Conservation (phyloP, 2,113 vertebrate genomes). For the Nematolebias whitei region DNA sequence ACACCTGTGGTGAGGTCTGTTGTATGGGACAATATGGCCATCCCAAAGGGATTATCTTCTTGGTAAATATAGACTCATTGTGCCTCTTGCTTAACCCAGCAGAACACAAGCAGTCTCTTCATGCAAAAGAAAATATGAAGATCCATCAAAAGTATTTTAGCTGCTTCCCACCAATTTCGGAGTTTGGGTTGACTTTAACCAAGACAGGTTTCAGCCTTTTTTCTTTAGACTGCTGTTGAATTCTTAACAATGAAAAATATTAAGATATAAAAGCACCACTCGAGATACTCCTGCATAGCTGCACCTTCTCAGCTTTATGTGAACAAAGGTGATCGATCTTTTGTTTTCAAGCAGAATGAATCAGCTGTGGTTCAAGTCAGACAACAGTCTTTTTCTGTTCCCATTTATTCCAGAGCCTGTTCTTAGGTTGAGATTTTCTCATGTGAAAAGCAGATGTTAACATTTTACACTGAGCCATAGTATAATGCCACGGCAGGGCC, state of each 20-base stretch:
- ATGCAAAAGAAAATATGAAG: not conserved
- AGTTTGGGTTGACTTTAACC: not conserved
- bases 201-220: too few species aligned
- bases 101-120: constrained; percentile 7
- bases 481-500: not conserved
- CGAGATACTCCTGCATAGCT: not conserved
- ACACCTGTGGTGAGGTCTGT: constrained; percentile 73
- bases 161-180: not conserved
- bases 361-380: not conserved
- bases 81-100: constrained; percentile 32
- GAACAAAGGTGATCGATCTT: not conserved
- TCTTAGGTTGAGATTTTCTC: not conserved
- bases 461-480: not conserved
- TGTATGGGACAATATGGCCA: constrained; percentile 70
- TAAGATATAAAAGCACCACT: too few species aligned
- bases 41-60: constrained; percentile 53
- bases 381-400: not conserved
- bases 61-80: constrained; percentile 56
- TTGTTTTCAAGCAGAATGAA: not conserved
- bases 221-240: too few species aligned
- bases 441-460: constrained; percentile 1
- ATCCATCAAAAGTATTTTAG: not conserved
- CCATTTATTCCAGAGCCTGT: not conserved
- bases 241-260: too few species aligned
- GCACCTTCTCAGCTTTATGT: not conserved